Evolutionary conservation across 2,888 invertebrate species (phyloP), one percentile per base, ranked within the genome.

Genomic region (Temnothorax ravouxi): DNA sequence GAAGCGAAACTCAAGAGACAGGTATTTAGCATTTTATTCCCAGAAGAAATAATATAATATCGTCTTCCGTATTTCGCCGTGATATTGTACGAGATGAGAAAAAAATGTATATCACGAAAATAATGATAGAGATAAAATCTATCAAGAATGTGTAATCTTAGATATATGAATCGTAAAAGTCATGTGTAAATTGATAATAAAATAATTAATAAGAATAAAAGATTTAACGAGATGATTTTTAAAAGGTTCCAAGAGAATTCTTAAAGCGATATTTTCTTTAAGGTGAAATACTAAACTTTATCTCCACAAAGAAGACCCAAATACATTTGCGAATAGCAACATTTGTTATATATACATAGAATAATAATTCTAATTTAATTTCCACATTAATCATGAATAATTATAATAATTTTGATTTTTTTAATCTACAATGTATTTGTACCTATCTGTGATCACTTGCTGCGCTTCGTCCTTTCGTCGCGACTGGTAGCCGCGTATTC

Each of bases 11-110:
- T 62, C 75, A 81, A 82, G 84, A 87, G 84, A 86, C 83, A 71
- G 88, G 82, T 85, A 87, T 89, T 89, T 89, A 88, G 56, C 76
- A 69, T 67, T 89, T 87, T 82, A 84, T 86, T 87, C 90, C 84
- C 89, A 84, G 52, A 84, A 86, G 90, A 89, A 84, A 86, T 89
- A 88, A 89, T 87, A 83, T 86, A 81, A 83, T 54, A 21, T 18
- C 47, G 44, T 56, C 52, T 74, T 72, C 34, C 44, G 67, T 47
- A 38, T 66, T n/a, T 50, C 34, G 13, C 34, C 18, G n/a, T n/a
- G n/a, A 64, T 6, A 52, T 64, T 54, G 50, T 52, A 47, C 13
- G 18, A 74, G 44, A 25, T 44, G 21, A 83, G 13, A 66, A 75
- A 54, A 47, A 76, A 21, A 44, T 25, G 13, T 41, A 29, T 15